These are phyloP conservation scores for Reticulitermes lucifugus DNA, from an alignment of 2,888 invertebrate genomes.

Conservation along the genomic window DNA sequence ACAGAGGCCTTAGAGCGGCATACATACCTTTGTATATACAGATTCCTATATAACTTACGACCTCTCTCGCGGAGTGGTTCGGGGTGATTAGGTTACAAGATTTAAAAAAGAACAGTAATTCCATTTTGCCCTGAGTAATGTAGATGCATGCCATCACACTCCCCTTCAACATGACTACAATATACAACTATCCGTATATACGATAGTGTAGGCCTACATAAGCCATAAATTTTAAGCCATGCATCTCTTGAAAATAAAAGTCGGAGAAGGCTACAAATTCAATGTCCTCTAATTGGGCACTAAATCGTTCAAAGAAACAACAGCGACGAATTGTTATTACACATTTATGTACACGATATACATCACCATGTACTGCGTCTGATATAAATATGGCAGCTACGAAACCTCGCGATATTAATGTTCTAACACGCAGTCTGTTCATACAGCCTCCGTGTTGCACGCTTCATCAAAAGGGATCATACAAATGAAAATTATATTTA, in stretches of 20 bases:
- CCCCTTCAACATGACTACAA: conserved; percentile 6
- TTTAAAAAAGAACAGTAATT: background rate
- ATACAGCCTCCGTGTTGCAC: background rate
- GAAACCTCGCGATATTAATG: conserved; percentile 32
- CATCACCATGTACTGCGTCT: background rate
- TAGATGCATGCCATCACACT: conserved; percentile 34
- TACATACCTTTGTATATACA: background rate
- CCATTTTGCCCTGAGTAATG: background rate
- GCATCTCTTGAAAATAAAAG: background rate
- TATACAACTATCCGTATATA: conserved; percentile 4
- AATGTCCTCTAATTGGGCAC: conserved; percentile 53
- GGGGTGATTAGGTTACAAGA: background rate
- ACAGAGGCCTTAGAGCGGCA: background rate
- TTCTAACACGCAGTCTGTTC: conserved; percentile 29
- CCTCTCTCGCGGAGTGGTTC: background rate
- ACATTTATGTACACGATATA: background rate
- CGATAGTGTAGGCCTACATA: background rate
- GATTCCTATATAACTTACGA: background rate
- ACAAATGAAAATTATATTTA: background rate
- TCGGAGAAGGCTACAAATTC: conserved; percentile 45
- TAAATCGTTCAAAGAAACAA: conserved; percentile 50
- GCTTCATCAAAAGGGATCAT: background rate
- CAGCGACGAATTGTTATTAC: conserved; percentile 45
- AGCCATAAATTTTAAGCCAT: conserved; percentile 32
- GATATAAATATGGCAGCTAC: background rate